phyloP scores from a whole-genome alignment of 2,797 vertebrate species.

The Chelonia mydas region DNA sequence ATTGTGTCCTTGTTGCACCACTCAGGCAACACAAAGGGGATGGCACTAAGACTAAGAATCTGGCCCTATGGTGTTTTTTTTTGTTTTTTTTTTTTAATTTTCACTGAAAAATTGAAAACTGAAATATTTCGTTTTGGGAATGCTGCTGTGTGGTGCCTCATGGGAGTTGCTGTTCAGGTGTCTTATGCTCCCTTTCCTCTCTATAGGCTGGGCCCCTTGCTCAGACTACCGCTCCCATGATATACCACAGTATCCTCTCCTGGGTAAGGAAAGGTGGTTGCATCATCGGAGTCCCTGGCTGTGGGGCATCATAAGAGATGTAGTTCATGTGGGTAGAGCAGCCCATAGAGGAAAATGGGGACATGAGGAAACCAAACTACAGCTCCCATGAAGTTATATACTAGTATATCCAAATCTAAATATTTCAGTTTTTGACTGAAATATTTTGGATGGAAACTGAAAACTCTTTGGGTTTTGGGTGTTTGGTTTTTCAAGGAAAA shows the following conservation, averaged over 20 bases:
- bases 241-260: too few species aligned
- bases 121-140: not conserved
- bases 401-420: conserved; percentile 10
- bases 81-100: too few species aligned
- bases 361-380: not conserved
- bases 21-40: too few species aligned
- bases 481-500: not conserved
- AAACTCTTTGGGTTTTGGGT: not conserved
- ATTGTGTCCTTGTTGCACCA: not conserved
- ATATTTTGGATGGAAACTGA: conserved; percentile 18
- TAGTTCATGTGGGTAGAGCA: not conserved
- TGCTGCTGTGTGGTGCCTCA: not conserved
- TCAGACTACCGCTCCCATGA: not conserved
- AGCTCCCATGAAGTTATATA: not conserved
- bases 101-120: not conserved
- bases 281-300: not conserved
- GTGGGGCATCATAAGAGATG: not conserved
- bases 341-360: not conserved
- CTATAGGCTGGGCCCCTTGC: not conserved
- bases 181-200: not conserved
- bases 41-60: too few species aligned
- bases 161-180: not conserved
- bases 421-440: conserved; percentile 11
- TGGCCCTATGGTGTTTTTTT: too few species aligned
- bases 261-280: too few species aligned